Evolutionary conservation across 2,888 invertebrate genomes (phyloP).

Genomic region (Polylopha cassiicola): DNA sequence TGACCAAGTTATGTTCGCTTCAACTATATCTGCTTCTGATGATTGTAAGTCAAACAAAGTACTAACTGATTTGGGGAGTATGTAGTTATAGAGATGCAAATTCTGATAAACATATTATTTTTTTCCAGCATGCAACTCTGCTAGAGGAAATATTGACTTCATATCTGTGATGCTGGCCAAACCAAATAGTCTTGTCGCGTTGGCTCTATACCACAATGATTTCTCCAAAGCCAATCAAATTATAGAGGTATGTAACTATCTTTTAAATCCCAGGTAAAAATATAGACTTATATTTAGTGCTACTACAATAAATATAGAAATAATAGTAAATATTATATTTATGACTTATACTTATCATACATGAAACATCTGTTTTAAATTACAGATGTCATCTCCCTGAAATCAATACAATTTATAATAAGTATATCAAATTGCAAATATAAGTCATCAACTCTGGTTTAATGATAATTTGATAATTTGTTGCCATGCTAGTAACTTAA

Average conservation of each 20-base stretch:
- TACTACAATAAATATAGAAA: too few species aligned
- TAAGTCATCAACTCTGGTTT: too few species aligned
- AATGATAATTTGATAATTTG: too few species aligned
- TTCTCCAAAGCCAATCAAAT: slow-evolving; percentile 86
- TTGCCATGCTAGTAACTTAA: too few species aligned
- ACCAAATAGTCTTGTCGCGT: slow-evolving; percentile 84
- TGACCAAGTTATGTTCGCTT: slow-evolving; percentile 57
- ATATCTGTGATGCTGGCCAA: slow-evolving; percentile 85
- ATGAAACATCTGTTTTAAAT: too few species aligned
- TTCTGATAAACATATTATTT: slow-evolving; percentile 1
- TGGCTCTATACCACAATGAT: slow-evolving; percentile 85
- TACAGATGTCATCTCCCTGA: too few species aligned
- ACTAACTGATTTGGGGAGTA: too few species aligned
- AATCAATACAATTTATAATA: too few species aligned
- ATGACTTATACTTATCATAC: too few species aligned
- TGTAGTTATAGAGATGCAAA: slow-evolving; percentile 4
- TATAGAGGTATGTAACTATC: slow-evolving; percentile 79
- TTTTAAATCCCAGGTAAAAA: slow-evolving; percentile 29
- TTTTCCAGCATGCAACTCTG: slow-evolving; percentile 46
- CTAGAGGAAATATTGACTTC: slow-evolving; percentile 65
- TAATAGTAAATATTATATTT: too few species aligned
- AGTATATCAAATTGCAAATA: too few species aligned
- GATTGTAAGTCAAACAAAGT: slow-evolving; percentile 41
- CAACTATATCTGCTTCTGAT: slow-evolving; percentile 55
- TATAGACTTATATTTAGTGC: slow-evolving; percentile 43